phyloP scores from a whole-genome alignment of 2,113 vertebrate genomes.

The Ranitomeya imitator region DNA sequence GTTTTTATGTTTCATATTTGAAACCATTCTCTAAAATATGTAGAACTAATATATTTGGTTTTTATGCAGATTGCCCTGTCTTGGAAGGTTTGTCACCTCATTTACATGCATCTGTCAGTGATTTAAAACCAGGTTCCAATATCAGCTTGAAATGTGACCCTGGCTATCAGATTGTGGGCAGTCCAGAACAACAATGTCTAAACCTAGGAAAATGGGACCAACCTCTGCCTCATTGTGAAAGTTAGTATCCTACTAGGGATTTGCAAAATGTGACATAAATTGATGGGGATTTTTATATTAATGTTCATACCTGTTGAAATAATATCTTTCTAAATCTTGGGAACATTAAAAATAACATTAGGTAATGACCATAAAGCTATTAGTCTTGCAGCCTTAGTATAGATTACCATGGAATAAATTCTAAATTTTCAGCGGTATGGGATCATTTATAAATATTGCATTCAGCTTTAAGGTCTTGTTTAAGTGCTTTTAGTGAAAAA shows the following conservation, averaged over 20 bases:
- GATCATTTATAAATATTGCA: neutral
- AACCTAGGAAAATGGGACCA: slow-evolving; percentile 93
- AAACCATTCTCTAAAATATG: neutral
- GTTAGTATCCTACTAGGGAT: slow-evolving; percentile 71
- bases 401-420: neutral
- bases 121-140: slow-evolving; percentile 85
- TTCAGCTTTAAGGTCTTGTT: neutral
- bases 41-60: slow-evolving; percentile 55
- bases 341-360: neutral
- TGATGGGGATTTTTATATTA: neutral
- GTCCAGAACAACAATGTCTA: slow-evolving; percentile 86
- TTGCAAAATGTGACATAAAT: neutral
- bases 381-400: neutral
- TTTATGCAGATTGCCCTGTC: slow-evolving; percentile 83
- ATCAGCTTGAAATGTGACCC: slow-evolving; percentile 89
- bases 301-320: neutral
- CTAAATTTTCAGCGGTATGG: neutral
- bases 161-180: slow-evolving; percentile 92
- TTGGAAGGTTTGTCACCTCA: slow-evolving; percentile 82
- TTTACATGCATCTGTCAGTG: slow-evolving; percentile 75
- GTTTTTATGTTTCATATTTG: neutral
- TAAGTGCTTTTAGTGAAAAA: slow-evolving; percentile 7
- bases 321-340: neutral
- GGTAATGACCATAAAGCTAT: neutral
- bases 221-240: slow-evolving; percentile 87